Evolutionary conservation across 2,888 invertebrate species (phyloP).

Genomic region (Marasmarcha lunaedactyla): DNA sequence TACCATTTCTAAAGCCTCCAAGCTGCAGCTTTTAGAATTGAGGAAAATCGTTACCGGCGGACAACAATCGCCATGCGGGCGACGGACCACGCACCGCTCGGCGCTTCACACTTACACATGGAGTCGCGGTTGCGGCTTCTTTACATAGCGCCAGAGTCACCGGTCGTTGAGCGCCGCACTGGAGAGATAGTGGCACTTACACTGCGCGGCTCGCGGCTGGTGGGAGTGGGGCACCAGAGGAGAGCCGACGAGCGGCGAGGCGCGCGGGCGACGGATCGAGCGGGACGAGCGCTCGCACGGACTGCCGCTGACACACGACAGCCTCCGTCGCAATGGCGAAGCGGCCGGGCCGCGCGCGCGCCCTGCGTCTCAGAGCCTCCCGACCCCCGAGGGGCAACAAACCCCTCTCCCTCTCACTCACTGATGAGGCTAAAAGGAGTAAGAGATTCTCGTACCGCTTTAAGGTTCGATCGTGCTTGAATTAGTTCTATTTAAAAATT

Average conservation of each 20-base stretch:
- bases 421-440: conserved; percentile 65
- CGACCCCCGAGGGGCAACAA: conserved; percentile 61
- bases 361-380: conserved; percentile 46
- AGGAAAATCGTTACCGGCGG: conserved; percentile 44
- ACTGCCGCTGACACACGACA: conserved; percentile 65
- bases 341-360: conserved; percentile 66
- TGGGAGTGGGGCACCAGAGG: conserved; percentile 12
- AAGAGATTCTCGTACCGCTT: conserved; percentile 57
- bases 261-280: conserved; percentile 12
- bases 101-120: conserved; percentile 52
- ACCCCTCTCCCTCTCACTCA: conserved; percentile 65
- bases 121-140: conserved; percentile 56
- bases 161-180: conserved; percentile 75
- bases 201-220: conserved; percentile 51
- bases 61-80: conserved; percentile 40
- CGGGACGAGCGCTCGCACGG: conserved; percentile 55
- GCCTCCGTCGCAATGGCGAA: conserved; percentile 69
- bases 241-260: conserved; percentile 16
- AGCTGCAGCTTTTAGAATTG: conserved; percentile 28
- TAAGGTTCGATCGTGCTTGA: conserved; percentile 48
- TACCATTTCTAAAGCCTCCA: conserved; percentile 40
- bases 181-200: conserved; percentile 67
- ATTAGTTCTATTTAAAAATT: conserved; percentile 17
- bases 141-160: conserved; percentile 73
- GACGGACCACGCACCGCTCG: conserved; percentile 46